Base-by-base conservation (phyloP, 2,113 vertebrate genomes). In the Cyphomyrus discorhynchus region DNA sequence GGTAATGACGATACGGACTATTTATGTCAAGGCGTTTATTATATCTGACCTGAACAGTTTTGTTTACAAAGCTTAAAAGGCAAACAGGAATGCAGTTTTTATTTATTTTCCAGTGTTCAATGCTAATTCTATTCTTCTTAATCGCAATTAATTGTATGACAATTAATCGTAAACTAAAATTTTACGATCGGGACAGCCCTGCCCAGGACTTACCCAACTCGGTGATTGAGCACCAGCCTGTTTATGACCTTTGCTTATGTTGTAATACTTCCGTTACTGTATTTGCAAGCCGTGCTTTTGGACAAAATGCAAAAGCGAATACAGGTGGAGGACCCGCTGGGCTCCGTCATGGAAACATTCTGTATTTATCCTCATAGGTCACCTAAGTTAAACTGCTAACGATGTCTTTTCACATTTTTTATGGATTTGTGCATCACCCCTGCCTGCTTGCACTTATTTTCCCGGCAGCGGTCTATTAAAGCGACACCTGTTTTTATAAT, bases 401-500 rank as follows among this genome's bases (percentile, higher is more conserved):
- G 74, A 80, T 42, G 74, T 80, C 74, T 80, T 35, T 42, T 42
- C 74, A 19, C 6, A 35, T 42, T 80, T 39, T 35, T 42, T 80
- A 80, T 39, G 74, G 35, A 80, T 39, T 77, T 77, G 31, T 77
- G 70, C 31, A 15, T 80, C 74, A 42, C 74, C 35, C 80, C 85
- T 70, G 89, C 15, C 80, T 88, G 58, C 49, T 19, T 89, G 50
- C 70, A 62, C 39, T 49, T 47, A 74, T 82, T 90, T 88, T 21
- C 52, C 85, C 82, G 83, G 62, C 90, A 87, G 90, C 77, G 15
- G 46, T 91, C 88, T 90, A 87, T 90, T 91, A 90, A 47, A 91
- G 50, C 7, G 88, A 90, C 90, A 91, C 86, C 87, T 91, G 90
- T 53, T 92, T 92, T 91, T 89, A 70, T 91, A 89, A 92, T 92